phyloP scores from a whole-genome alignment of 2,888 invertebrate species.

The Arge pagana region DNA sequence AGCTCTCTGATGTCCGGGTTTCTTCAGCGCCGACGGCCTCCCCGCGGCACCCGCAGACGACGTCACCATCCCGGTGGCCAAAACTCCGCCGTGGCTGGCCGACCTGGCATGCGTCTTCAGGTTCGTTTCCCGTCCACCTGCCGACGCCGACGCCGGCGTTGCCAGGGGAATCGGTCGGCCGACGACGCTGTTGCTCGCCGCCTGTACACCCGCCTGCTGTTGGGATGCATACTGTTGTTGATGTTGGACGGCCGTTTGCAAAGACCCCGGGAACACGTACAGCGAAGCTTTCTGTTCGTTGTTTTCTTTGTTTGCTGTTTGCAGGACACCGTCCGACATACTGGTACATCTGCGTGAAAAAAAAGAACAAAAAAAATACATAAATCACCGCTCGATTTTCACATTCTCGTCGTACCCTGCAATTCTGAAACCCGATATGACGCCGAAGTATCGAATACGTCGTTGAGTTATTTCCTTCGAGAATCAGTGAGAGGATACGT shows the following conservation, averaged over 20 bases:
- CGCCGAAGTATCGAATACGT: too few relatives aligned
- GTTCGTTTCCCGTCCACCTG: slow-evolving; percentile 28
- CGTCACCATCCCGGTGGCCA: slow-evolving; percentile 54
- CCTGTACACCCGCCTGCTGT: slow-evolving; percentile 29
- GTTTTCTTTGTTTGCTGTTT: slow-evolving; percentile 55
- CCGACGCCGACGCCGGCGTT: slow-evolving; percentile 21
- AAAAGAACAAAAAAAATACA: background rate
- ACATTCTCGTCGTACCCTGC: too few relatives aligned
- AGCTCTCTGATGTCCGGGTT: slow-evolving; percentile 79
- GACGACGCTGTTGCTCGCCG: slow-evolving; percentile 1
- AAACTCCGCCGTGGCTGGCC: slow-evolving; percentile 82
- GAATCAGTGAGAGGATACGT: too few relatives aligned
- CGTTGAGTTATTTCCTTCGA: too few relatives aligned
- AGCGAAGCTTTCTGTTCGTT: slow-evolving; percentile 48
- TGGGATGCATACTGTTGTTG: slow-evolving; percentile 29
- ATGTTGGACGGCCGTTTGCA: slow-evolving; percentile 52
- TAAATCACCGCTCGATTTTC: background rate
- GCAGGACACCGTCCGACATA: slow-evolving; percentile 72
- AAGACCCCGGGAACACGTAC: slow-evolving; percentile 49
- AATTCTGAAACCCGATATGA: too few relatives aligned
- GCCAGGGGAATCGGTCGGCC: slow-evolving; percentile 1
- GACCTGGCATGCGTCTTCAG: slow-evolving; percentile 72
- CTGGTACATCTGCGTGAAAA: slow-evolving; percentile 64
- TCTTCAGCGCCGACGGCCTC: slow-evolving; percentile 74
- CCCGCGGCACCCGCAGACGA: slow-evolving; percentile 53